Conservation (phyloP, 2,113 vertebrate species). For the Lonchura striata region DNA sequence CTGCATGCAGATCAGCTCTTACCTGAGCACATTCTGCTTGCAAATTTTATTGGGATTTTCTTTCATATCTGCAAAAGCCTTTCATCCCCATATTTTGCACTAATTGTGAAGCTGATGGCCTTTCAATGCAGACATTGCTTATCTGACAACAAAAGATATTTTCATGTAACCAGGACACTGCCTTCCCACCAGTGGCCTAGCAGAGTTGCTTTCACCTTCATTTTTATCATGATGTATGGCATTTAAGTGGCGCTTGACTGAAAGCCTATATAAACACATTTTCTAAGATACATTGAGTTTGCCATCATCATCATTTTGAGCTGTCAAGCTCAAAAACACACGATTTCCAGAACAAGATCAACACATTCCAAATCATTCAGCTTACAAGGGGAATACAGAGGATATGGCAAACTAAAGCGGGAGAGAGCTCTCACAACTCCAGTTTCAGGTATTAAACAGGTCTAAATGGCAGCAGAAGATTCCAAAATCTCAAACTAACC, state of each 20-base stretch:
- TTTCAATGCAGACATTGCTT: background rate
- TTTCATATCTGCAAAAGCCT: background rate
- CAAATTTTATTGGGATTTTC: background rate
- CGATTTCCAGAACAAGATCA: background rate
- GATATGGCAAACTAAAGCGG: background rate
- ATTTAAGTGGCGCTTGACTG: constrained; percentile 23
- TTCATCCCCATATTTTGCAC: background rate
- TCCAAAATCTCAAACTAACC: background rate
- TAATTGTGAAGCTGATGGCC: background rate
- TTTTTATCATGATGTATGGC: background rate
- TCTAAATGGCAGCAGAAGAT: background rate
- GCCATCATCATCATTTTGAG: constrained; percentile 17
- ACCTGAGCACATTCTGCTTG: background rate
- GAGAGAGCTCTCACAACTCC: background rate
- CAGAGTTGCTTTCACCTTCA: background rate
- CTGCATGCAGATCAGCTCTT: background rate
- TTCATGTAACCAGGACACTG: background rate
- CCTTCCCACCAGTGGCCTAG: background rate
- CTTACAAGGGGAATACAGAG: background rate
- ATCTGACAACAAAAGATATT: background rate
- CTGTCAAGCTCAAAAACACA: background rate
- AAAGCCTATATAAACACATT: background rate
- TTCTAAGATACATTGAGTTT: constrained; percentile 6
- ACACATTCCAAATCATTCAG: background rate
- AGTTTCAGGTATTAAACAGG: background rate